Evolutionary conservation across 2,113 vertebrate species (phyloP).

Genomic region (Pollimyrus isidori): DNA sequence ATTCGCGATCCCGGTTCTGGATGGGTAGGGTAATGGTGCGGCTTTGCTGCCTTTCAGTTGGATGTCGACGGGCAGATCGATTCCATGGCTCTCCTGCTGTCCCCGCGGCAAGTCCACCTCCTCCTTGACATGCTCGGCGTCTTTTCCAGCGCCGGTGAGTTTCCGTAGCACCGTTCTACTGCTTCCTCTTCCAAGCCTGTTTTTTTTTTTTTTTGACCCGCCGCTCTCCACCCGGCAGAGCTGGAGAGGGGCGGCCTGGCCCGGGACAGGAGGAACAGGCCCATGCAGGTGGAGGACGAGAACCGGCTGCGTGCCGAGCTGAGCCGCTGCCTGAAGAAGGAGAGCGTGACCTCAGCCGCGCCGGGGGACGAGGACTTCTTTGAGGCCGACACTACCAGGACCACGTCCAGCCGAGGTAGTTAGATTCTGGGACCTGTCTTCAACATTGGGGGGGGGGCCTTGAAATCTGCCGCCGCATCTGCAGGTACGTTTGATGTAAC

Average conservation of each 20-base stretch:
- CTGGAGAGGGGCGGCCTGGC: constrained; percentile 67
- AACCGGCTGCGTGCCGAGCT: constrained; percentile 93
- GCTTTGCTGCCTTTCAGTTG: constrained; percentile 60
- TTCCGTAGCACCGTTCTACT: not conserved
- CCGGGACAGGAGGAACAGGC: constrained; percentile 85
- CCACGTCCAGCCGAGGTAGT: constrained; percentile 86
- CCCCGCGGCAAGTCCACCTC: constrained; percentile 88
- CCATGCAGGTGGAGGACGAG: constrained; percentile 94
- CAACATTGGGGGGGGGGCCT: not conserved
- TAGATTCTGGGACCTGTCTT: not conserved
- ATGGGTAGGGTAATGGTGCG: not conserved
- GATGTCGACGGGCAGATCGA: constrained; percentile 87
- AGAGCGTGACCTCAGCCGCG: constrained; percentile 61
- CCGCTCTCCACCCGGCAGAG: constrained; percentile 58
- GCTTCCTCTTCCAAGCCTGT: not conserved
- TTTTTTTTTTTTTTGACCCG: not conserved
- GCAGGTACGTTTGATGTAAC: not conserved
- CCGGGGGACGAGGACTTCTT: constrained; percentile 80
- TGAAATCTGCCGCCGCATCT: not conserved
- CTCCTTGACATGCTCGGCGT: constrained; percentile 85
- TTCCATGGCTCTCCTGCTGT: constrained; percentile 77
- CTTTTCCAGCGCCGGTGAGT: constrained; percentile 81
- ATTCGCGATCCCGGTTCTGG: not conserved
- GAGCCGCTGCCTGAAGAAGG: constrained; percentile 85
- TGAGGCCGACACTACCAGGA: constrained; percentile 80